Conservation (phyloP, 1,140 invertebrate species). For the Vanessa atalanta region DNA sequence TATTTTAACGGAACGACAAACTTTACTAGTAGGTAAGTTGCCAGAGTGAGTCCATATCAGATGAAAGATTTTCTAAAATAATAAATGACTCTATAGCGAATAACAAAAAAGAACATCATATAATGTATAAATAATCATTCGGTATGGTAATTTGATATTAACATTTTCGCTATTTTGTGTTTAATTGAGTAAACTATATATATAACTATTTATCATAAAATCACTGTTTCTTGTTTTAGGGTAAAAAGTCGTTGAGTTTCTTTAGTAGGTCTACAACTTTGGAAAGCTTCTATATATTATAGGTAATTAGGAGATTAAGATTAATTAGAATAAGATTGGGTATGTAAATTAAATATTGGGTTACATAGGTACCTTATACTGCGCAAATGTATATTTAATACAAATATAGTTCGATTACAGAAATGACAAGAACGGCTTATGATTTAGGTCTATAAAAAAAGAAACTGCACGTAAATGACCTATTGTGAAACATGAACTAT, state of each 20-base stretch:
- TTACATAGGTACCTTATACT: too few relatives aligned
- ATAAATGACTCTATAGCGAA: not conserved
- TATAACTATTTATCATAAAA: too few relatives aligned
- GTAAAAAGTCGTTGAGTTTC: too few relatives aligned
- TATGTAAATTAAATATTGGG: too few relatives aligned
- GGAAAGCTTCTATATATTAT: too few relatives aligned
- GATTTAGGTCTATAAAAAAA: slow-evolving; percentile 47
- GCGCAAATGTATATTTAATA: not conserved
- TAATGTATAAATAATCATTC: too few relatives aligned
- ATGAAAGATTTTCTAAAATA: not conserved
- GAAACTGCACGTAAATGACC: slow-evolving; percentile 49
- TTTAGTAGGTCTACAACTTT: too few relatives aligned
- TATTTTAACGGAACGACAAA: not conserved
- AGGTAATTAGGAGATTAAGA: too few relatives aligned
- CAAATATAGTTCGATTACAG: not conserved
- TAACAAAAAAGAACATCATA: not conserved
- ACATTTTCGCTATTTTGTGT: too few relatives aligned
- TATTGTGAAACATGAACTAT: slow-evolving; percentile 54
- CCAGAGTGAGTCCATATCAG: slow-evolving; percentile 6
- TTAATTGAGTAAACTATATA: too few relatives aligned
- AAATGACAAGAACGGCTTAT: slow-evolving; percentile 31
- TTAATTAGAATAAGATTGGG: too few relatives aligned
- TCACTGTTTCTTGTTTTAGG: too few relatives aligned
- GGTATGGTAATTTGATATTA: not conserved
- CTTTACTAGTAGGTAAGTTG: not conserved